Evolutionary conservation across 2,113 vertebrate species (phyloP).

Genomic region (Peromyscus polionotus): DNA sequence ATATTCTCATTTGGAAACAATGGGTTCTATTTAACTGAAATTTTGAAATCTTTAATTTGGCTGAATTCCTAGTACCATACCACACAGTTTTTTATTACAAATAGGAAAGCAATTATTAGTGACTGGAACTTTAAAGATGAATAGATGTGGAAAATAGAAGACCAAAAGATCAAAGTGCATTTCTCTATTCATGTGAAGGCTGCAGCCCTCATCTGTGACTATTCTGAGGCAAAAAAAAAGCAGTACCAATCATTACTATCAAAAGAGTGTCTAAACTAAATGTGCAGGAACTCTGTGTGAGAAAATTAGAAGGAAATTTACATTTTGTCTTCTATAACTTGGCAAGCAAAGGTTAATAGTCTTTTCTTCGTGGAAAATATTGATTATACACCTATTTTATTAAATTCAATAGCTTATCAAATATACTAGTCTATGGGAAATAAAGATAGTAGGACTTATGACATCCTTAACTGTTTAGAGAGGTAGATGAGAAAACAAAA

Average conservation of each 20-base stretch:
- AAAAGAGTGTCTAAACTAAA: not conserved
- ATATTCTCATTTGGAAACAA: not conserved
- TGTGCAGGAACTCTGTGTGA: not conserved
- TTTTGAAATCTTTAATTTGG: not conserved
- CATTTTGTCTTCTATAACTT: not conserved
- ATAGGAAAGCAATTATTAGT: not conserved
- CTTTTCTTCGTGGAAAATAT: not conserved
- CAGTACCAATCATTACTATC: not conserved
- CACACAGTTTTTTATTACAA: not conserved
- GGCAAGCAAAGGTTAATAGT: not conserved
- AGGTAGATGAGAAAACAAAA: not conserved
- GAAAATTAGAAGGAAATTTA: not conserved
- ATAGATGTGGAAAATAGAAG: not conserved
- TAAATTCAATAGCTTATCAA: not conserved
- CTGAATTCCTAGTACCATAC: not conserved
- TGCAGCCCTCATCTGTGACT: not conserved
- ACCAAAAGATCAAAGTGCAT: not conserved
- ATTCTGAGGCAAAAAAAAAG: not conserved
- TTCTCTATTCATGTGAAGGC: not conserved
- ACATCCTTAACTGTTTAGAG: not conserved
- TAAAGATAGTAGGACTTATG: not conserved
- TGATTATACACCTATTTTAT: not conserved
- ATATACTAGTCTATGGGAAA: not conserved
- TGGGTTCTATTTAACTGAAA: not conserved
- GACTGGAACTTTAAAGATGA: not conserved